phyloP scores from a whole-genome alignment of 2,797 vertebrate species.

The Distichodus sexfasciatus region DNA sequence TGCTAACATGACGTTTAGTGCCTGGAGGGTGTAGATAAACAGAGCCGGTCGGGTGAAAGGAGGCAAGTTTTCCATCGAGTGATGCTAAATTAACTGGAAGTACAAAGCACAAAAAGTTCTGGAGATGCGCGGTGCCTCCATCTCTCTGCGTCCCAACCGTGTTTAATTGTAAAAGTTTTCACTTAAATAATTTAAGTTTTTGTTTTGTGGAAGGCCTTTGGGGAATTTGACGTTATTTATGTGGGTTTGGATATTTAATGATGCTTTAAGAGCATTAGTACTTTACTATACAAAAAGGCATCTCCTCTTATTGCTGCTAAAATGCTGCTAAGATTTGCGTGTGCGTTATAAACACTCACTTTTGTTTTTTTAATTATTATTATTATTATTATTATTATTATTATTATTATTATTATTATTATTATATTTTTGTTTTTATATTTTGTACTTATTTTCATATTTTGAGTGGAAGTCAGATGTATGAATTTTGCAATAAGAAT shows the following conservation, averaged over 20 bases:
- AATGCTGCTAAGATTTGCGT: not conserved
- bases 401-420: no score
- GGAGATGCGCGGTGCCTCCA: not conserved
- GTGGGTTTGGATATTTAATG: not conserved
- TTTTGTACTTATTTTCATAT: no score
- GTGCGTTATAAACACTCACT: no score
- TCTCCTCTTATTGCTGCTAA: not conserved
- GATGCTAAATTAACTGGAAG: conserved; percentile 29
- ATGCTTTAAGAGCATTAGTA: not conserved
- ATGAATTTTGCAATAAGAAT: no score
- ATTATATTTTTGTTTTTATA: no score
- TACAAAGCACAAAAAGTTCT: conserved; percentile 10
- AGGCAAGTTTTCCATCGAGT: not conserved
- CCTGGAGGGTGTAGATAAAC: not conserved
- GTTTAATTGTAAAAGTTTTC: conserved; percentile 15
- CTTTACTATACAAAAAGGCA: not conserved
- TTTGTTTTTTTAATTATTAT: no score
- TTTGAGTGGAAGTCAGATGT: no score
- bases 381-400: no score
- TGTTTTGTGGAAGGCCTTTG: not conserved
- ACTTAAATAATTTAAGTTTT: not conserved
- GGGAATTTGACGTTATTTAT: not conserved
- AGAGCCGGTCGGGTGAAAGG: not conserved
- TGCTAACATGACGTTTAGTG: not conserved
- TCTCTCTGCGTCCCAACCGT: conserved; percentile 8